Base-by-base conservation (phyloP, 2,797 vertebrate genomes). In the Danionella dracula region DNA sequence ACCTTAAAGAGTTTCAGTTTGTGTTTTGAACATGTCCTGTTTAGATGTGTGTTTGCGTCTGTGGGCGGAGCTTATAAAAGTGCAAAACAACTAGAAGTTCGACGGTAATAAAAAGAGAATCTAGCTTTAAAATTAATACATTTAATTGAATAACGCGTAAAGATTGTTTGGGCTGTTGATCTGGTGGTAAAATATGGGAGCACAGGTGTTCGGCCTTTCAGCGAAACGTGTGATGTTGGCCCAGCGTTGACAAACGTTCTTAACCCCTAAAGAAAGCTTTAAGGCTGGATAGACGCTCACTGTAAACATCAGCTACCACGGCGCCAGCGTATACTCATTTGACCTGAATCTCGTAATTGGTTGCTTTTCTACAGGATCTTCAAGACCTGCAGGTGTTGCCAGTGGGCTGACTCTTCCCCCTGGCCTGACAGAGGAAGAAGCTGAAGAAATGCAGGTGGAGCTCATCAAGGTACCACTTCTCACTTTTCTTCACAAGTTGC, bases 401-500 rank as follows among this genome's bases (percentile, higher is more conserved):
- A 80, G 79, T 45, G 86, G 80, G 13, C 74, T 79, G 38, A 76
- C 40, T 0, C 71, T 76, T 0, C 81, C 87, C 2, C 81, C 90
- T n/a, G 89, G 90, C 2, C 79, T 96, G 54, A 90, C 86, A 0
- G 89, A 92, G 6, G 89, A 89, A 0, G 95, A 99, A 34, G 72
- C 89, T 4, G 91, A 93, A 45, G 87, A 89, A 71, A 75, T 99
- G 21, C 88, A 79, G 13, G 51, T 84, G 0, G 95, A 98, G 78
- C 92, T 99, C 0, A 59, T 76, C 70, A 95, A 96, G 94, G 96
- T 96, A 34, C n/a, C 0, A 3, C 15, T 38, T n/a, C n/a, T n/a
- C n/a, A n/a, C n/a, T n/a, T n/a, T n/a, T n/a, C n/a, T n/a, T n/a
- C n/a, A n/a, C n/a, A n/a, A n/a, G n/a, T n/a, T n/a, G n/a, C n/a